phyloP scores from a whole-genome alignment of 2,888 invertebrate species.

The Entomobrya proxima region DNA sequence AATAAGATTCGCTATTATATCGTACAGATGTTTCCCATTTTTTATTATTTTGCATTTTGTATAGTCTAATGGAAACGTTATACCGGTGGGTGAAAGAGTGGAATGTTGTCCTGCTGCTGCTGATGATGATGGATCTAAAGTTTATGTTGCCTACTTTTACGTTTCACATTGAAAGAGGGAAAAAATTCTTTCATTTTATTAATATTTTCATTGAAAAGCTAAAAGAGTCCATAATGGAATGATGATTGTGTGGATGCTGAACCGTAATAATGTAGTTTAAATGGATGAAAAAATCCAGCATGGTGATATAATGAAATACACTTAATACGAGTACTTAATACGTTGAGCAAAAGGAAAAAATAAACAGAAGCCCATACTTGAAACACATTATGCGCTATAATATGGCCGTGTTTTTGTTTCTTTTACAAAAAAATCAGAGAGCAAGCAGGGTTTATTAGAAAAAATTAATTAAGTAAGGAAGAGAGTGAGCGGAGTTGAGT shows the following conservation, averaged over 20 bases:
- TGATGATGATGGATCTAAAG: background rate
- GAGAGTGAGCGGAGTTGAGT: slow-evolving; percentile 55
- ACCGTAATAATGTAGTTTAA: slow-evolving; percentile 50
- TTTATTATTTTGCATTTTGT: too few relatives aligned
- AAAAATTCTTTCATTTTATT: slow-evolving; percentile 33
- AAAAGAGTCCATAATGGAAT: slow-evolving; percentile 1
- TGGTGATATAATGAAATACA: background rate
- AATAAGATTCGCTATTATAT: background rate
- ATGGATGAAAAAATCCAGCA: slow-evolving; percentile 38
- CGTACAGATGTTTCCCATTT: background rate
- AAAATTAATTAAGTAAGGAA: slow-evolving; percentile 72
- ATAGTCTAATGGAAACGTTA: too few relatives aligned
- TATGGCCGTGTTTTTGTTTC: slow-evolving; percentile 38
- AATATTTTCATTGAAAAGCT: slow-evolving; percentile 20
- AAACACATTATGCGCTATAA: background rate
- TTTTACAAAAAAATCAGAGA: slow-evolving; percentile 46
- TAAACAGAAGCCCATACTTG: background rate
- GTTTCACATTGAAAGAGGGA: background rate
- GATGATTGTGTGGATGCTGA: slow-evolving; percentile 17
- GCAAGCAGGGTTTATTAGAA: slow-evolving; percentile 70
- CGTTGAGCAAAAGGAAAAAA: background rate
- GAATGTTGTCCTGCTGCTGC: background rate
- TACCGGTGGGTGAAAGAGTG: background rate
- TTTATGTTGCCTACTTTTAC: background rate
- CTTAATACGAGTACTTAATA: background rate